Base-by-base conservation (phyloP, 2,113 vertebrate species). In the Tragelaphus scriptus region DNA sequence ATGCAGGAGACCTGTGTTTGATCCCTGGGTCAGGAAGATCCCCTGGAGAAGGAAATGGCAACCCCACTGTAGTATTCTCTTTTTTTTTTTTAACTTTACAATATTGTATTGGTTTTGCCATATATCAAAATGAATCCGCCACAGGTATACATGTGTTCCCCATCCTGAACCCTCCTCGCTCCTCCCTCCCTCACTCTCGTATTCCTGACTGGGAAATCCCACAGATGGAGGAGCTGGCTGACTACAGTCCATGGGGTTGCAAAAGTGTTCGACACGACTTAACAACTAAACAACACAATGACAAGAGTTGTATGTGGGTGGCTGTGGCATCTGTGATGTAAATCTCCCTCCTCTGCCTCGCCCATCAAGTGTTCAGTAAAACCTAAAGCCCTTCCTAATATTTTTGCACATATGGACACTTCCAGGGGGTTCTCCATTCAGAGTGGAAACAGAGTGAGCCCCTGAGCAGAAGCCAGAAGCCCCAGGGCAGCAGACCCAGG, bases 201-300 rank as follows among this genome's bases (percentile, higher is more conserved):
- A 44, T 77, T 77, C 71, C 44, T 44, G 11, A 23, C 40, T 44
- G 71, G 71, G 23, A 44, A 77, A 77, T 44, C 23, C 12, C 71
- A 77, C 12, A 44, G 40, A 77, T 0, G 23, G 71, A 44, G 71
- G 40, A 26, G 71, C 40, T 0, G 0, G 71, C 71, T 44, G 12
- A 23, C 21, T 26, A 77, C 5, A 77, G 71, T 77, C 23, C 71
- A 77, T 26, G 71, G 71, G 71, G 71, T 26, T 44, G 23, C 71
- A 77, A 77, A 77, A 44, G 68, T 40, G 71, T 77, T 14, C 1
- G 3, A 26, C 36, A 44, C 0, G 2, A 44, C 23, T 26, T 77
- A 26, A 26, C 40, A 44, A 13, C 23, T 77, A 26, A 44, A 44
- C 71, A 77, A 14, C 6, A 26, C 71, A 77, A 44, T 1, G 23